phyloP scores from a whole-genome alignment of 2,797 vertebrate species.

The Sarcophilus harrisii region DNA sequence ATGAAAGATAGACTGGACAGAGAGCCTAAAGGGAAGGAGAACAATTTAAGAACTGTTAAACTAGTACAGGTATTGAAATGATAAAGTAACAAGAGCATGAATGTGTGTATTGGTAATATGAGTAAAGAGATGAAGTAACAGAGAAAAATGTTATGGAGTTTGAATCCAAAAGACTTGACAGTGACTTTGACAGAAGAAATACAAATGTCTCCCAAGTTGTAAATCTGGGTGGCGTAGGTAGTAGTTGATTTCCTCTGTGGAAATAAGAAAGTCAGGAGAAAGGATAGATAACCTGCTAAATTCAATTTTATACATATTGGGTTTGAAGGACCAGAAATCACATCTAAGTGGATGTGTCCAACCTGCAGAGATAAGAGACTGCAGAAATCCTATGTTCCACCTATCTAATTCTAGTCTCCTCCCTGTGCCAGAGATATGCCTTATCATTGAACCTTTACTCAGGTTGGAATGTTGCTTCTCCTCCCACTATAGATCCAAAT shows the following conservation, averaged over 20 bases:
- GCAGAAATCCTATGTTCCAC: too few species aligned
- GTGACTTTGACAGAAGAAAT: not conserved
- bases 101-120: not conserved
- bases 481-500: not conserved
- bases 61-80: not conserved
- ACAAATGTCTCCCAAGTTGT: slow-evolving; percentile 21
- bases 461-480: too few species aligned
- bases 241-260: too few species aligned
- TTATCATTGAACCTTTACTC: too few species aligned
- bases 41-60: not conserved
- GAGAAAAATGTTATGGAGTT: not conserved
- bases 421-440: too few species aligned
- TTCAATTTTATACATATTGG: too few species aligned
- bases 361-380: too few species aligned
- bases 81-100: not conserved
- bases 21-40: not conserved
- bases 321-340: too few species aligned
- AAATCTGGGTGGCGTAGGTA: not conserved
- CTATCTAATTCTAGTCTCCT: too few species aligned
- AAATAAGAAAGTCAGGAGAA: too few species aligned
- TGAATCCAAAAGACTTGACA: slow-evolving; percentile 24
- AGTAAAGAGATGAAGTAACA: not conserved
- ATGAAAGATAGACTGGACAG: not conserved
- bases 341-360: too few species aligned
- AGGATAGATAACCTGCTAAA: too few species aligned